Conservation (phyloP, 2,113 vertebrate species). For the Alces alces region DNA sequence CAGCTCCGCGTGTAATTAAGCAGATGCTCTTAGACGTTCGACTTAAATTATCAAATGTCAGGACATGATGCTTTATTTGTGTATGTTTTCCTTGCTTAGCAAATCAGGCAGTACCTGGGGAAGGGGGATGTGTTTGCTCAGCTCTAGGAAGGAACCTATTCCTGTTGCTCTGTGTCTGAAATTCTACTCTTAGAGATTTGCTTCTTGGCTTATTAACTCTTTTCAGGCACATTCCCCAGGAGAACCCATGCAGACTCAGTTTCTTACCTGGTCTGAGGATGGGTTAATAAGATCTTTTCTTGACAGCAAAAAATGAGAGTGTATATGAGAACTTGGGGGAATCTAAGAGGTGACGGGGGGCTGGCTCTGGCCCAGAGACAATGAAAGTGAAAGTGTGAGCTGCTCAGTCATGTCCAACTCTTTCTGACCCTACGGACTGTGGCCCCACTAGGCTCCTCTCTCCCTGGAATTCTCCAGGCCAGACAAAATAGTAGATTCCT, state of each 20-base stretch:
- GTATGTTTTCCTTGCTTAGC: slow-evolving; percentile 40
- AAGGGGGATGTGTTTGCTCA: not conserved
- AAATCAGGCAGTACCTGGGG: slow-evolving; percentile 17
- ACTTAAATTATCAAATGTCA: slow-evolving; percentile 58
- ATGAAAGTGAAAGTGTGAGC: not conserved
- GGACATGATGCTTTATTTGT: slow-evolving; percentile 60
- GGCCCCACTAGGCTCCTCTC: not conserved
- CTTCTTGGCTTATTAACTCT: not conserved
- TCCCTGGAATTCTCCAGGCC: not conserved
- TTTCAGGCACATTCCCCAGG: not conserved
- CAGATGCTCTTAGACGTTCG: slow-evolving; percentile 27
- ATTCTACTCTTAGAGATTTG: not conserved
- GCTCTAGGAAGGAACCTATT: not conserved
- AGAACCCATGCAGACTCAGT: not conserved
- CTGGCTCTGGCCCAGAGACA: not conserved
- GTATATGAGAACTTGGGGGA: not conserved
- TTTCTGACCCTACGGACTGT: not conserved
- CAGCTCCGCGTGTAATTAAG: slow-evolving; percentile 47
- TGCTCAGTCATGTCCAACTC: not conserved
- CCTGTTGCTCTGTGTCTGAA: not conserved
- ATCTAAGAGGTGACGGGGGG: not conserved
- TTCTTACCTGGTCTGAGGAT: not conserved
- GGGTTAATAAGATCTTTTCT: not conserved
- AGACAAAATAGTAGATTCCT: not conserved
- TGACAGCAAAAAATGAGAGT: not conserved